Base-by-base conservation (phyloP, 2,113 vertebrate species). In the Bettongia penicillata region DNA sequence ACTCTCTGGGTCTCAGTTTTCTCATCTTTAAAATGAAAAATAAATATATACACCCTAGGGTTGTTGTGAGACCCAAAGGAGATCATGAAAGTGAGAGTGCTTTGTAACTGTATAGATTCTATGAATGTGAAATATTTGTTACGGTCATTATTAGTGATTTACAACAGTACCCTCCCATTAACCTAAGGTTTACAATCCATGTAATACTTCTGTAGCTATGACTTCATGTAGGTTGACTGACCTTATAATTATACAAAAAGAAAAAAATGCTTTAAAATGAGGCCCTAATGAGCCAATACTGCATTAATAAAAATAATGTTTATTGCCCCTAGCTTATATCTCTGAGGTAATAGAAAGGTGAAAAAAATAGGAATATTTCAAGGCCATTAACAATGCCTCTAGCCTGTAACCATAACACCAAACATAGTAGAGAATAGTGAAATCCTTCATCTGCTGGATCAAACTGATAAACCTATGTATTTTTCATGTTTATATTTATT, bases 401-500 rank as follows among this genome's bases (percentile, higher is more conserved):
- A 92, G 50, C 97, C 53, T 96, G 37, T 90, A 98, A 92, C 61
- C 61, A 90, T 94, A 91, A 89, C 55, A 95, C 97, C 61, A 96
- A 90, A 97, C 94, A 91, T 91, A 95, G 37, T 23, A 93, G 84
- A 61, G 93, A 31, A 94, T 25, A 95, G 55, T 93, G 55, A 97
- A 97, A 97, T 90, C 92, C 90, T 91, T 95, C 53, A 25, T 96
- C 95, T 95, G 90, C 91, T 96, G 94, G 37, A 50, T 97, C 31
- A 95, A 95, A 91, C 53, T 91, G 93, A 94, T 95, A 97, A 94
- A 96, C 96, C 95, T 91, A 94, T 94, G 84, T 31, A 51, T 96
- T 97, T 98, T 97, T 98, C 94, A 61, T 97, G 43, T 97, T 97
- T 98, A 94, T 96, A 93, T 97, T 98, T 98, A 48, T 96, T 98